Base-by-base conservation (phyloP, 2,113 vertebrate species). In the Leptodactylus fuscus region DNA sequence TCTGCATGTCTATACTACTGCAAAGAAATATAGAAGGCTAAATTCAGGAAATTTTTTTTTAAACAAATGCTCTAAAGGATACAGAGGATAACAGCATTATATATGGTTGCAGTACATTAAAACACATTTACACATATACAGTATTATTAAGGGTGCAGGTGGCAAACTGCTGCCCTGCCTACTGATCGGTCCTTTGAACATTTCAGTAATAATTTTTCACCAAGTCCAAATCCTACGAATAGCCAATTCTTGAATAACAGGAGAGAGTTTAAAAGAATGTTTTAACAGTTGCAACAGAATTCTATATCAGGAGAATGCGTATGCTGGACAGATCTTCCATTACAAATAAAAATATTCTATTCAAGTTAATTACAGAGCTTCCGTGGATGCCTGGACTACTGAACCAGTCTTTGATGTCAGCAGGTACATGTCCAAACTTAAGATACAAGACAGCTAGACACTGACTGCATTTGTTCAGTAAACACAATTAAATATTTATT, bases 251-350 rank as follows among this genome's bases (percentile, higher is more conserved):
- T 36, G 91, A 94, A 91, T 86, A 89, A 77, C 81, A 87, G 88
- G 88, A 92, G 91, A 92, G n/a, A 94, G 94, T 94, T 92, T 90
- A 94, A 93, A 90, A 93, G 91, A 92, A 88, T 91, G 70, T 75
- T 89, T 82, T 88, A 88, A 88, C 93, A 92, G 91, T 93, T 90
- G 85, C 89, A 92, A 94, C 73, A 90, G 92, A 95, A 94, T 92
- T 92, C 88, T 89, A 67, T 87, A 93, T 93, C 91, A 93, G 73
- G 87, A 88, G 78, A 90, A 91, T 76, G 85, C 88, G 82, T 65
- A 88, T 76, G 90, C 60, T 87, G 89, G 88, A 91, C 89, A 90
- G 92, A 85, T 55, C 5, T 29, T 90, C 89, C 87, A 92, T 91
- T 93, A 92, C 79, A 92, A 91, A 92, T 84, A 88, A 88, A 89